Evolutionary conservation across 2,113 vertebrate species (phyloP).

Genomic region (Melanotaenia duboulayi): DNA sequence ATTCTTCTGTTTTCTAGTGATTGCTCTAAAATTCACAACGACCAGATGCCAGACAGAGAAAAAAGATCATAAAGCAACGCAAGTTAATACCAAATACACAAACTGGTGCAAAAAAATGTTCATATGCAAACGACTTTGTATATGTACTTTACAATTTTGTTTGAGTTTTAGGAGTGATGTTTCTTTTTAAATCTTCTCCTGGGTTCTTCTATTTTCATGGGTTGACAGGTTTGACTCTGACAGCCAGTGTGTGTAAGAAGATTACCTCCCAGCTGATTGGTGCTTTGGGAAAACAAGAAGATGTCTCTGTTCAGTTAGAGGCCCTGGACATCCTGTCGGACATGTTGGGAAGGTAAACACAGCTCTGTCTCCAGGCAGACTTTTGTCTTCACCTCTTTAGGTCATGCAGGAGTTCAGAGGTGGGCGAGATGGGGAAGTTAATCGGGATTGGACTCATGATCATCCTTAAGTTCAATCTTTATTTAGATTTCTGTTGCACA

Average conservation of each 20-base stretch:
- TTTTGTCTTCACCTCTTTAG: too few species aligned
- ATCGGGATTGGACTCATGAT: neutral
- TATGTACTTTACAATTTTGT: neutral
- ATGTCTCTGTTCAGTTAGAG: constrained; percentile 93
- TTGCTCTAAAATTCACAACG: too few species aligned
- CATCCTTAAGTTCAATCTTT: neutral
- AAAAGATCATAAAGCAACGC: too few species aligned
- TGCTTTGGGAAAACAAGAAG: constrained; percentile 92
- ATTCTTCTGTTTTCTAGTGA: too few species aligned
- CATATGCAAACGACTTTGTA: too few species aligned
- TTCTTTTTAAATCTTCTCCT: neutral
- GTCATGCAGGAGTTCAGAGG: too few species aligned
- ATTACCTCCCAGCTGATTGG: constrained; percentile 94
- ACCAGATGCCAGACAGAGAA: too few species aligned
- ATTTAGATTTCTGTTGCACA: neutral
- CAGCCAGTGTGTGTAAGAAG: constrained; percentile 91
- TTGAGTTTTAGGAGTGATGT: too few species aligned
- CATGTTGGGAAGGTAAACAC: constrained; percentile 92
- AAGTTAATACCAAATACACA: too few species aligned
- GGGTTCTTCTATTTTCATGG: neutral
- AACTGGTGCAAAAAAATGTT: neutral
- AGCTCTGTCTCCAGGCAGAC: too few species aligned
- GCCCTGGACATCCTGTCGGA: constrained; percentile 97
- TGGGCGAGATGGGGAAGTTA: too few species aligned
- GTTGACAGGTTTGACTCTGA: constrained; percentile 85